Base-by-base conservation (phyloP, 2,113 vertebrate genomes). In the Ancistrus triradiatus region DNA sequence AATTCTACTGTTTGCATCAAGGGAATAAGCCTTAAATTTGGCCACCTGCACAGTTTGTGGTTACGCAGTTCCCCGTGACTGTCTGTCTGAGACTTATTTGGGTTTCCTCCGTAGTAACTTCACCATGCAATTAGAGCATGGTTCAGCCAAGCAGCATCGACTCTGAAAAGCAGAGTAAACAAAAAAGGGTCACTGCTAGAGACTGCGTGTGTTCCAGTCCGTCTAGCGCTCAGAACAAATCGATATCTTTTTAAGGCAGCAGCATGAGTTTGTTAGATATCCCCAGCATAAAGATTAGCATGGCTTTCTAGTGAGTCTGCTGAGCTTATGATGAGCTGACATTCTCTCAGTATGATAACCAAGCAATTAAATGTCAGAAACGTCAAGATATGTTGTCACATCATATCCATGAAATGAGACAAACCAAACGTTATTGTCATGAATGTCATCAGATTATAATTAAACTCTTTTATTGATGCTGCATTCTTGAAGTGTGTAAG, bases 371-470 rank as follows among this genome's bases (percentile, higher is more conserved):
- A 66, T 58, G 43, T 40, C 52, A 66, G 13, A 47, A 21, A 8
- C 69, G 55, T 63, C 59, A 46, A 55, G n/a, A n/a, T n/a, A 31
- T 31, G 50, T 43, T 66, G 73, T 82, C 66, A 70, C 46, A n/a
- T 27, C 56, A 13, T 49, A 11, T n/a, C n/a, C n/a, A n/a, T n/a
- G n/a, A n/a, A n/a, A n/a, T n/a, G n/a, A n/a, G n/a, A n/a, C n/a
- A n/a, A n/a, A n/a, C n/a, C n/a, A n/a, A n/a, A n/a, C n/a, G n/a
- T n/a, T n/a, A n/a, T n/a, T n/a, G n/a, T n/a, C n/a, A n/a, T n/a
- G n/a, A n/a, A n/a, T n/a, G n/a, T n/a, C n/a, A n/a, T n/a, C n/a
- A n/a, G n/a, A n/a, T n/a, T n/a, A n/a, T n/a, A n/a, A n/a, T n/a
- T n/a, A n/a, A n/a, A n/a, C n/a, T n/a, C n/a, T n/a, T 3, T 31